Evolutionary conservation across 2,888 invertebrate species (phyloP).

Genomic region (Hymenopus coronatus): DNA sequence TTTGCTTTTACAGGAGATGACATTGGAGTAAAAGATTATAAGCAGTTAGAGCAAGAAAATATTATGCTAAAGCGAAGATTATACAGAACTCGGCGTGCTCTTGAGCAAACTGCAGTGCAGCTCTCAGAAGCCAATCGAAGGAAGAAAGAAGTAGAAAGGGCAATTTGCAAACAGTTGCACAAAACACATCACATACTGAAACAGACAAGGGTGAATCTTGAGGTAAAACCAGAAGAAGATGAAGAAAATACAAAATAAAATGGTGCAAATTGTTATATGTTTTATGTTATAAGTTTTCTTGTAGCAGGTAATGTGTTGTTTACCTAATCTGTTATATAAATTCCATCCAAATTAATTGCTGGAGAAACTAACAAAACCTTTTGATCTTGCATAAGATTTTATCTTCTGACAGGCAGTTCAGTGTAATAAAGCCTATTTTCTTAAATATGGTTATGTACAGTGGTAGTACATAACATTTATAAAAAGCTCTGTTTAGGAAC

Average conservation of each 20-base stretch:
- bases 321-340: not conserved
- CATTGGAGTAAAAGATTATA: not conserved
- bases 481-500: not conserved
- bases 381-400: not conserved
- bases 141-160: slow-evolving; percentile 78
- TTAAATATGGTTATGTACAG: not conserved
- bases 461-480: not conserved
- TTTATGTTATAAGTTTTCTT: not conserved
- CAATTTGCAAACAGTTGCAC: slow-evolving; percentile 76
- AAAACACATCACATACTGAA: slow-evolving; percentile 75
- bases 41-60: slow-evolving; percentile 60
- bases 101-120: slow-evolving; percentile 74
- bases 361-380: not conserved
- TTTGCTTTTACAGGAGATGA: not conserved
- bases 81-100: slow-evolving; percentile 66
- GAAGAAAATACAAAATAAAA: not conserved
- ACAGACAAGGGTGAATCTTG: slow-evolving; percentile 66
- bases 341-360: not conserved
- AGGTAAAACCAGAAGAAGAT: not conserved
- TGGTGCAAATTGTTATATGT: not conserved
- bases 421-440: not conserved
- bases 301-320: not conserved
- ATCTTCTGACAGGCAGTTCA: too few species aligned
- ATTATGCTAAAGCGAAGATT: slow-evolving; percentile 67
- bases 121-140: slow-evolving; percentile 73